phyloP scores from a whole-genome alignment of 2,888 invertebrate genomes.

The Amphipoea lucens region DNA sequence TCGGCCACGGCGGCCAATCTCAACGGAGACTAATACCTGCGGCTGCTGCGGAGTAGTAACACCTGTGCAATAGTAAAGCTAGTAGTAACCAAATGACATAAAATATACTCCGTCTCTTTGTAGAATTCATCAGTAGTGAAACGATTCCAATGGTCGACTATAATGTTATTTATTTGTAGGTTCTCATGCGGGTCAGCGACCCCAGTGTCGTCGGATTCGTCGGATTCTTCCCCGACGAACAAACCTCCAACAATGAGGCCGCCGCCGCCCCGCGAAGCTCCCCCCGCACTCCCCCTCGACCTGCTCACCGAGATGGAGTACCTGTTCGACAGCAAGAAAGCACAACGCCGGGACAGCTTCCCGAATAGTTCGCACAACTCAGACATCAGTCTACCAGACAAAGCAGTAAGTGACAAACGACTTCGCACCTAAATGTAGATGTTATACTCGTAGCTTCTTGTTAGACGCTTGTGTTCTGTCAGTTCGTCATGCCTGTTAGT shows the following conservation, averaged over 20 bases:
- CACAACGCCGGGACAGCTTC: constrained; percentile 79
- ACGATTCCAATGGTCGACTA: background rate
- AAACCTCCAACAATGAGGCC: constrained; percentile 61
- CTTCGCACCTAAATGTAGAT: constrained; percentile 61
- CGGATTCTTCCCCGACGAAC: constrained; percentile 78
- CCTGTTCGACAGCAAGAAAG: constrained; percentile 78
- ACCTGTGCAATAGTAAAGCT: background rate
- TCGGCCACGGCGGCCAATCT: too few species aligned
- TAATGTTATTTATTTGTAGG: constrained; percentile 65
- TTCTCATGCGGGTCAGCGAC: constrained; percentile 87
- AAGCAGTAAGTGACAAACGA: constrained; percentile 80
- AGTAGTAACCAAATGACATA: background rate
- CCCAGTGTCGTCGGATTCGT: constrained; percentile 85
- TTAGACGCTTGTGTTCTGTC: constrained; percentile 70
- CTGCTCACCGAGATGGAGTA: constrained; percentile 86
- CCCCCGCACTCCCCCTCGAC: constrained; percentile 82
- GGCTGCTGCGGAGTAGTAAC: background rate
- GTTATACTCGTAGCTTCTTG: constrained; percentile 54
- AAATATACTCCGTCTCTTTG: background rate
- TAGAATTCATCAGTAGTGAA: background rate
- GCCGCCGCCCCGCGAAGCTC: constrained; percentile 71
- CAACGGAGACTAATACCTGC: too few species aligned
- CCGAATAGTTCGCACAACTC: constrained; percentile 78
- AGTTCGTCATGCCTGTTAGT: constrained; percentile 68
- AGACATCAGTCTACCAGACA: constrained; percentile 79